Percentiles rank a stretch among this genome's conserved stretches.
phyloP scores from a whole-genome alignment of 2,888 invertebrate species.

The Oligia fasciuncula region DNA sequence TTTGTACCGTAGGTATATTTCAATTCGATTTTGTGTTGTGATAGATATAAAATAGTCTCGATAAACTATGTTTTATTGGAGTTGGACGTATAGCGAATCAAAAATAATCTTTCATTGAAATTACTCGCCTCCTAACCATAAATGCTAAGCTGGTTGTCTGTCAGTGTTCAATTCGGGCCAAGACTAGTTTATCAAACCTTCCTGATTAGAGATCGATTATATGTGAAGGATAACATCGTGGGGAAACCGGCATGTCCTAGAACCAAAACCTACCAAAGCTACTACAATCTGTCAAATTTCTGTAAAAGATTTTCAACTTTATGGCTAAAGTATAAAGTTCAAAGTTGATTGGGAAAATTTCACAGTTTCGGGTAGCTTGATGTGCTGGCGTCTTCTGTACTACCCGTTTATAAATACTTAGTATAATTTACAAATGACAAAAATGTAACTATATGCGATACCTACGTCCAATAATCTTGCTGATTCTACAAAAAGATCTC shows the following conservation, averaged over 20 bases:
- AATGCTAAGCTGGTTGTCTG: not conserved
- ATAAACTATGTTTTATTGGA: slow-evolving; percentile 11
- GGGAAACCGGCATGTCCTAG: too few species aligned
- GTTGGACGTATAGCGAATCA: slow-evolving; percentile 17
- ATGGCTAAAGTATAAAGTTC: too few species aligned
- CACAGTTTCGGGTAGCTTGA: too few species aligned
- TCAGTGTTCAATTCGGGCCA: not conserved
- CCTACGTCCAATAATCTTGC: slow-evolving; percentile 27
- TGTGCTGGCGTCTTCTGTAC: too few species aligned
- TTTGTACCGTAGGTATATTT: slow-evolving; percentile 33
- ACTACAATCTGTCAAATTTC: too few species aligned
- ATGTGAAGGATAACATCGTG: too few species aligned
- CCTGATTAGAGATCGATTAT: not conserved
- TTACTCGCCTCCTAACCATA: not conserved
- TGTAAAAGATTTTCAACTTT: too few species aligned
- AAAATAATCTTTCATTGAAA: not conserved
- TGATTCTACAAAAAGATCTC: slow-evolving; percentile 21
- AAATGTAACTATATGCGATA: slow-evolving; percentile 3
- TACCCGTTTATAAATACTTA: too few species aligned
- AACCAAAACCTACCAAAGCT: too few species aligned
- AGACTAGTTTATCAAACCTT: not conserved
- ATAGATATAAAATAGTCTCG: slow-evolving; percentile 15
- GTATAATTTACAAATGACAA: not conserved
- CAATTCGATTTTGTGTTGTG: slow-evolving; percentile 36
- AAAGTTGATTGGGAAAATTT: too few species aligned